Percentiles rank a stretch among this genome's conserved stretches.
These are phyloP conservation scores for Danaus chrysippus DNA, from an alignment of 2,888 invertebrate species.

Conservation along the genomic window DNA sequence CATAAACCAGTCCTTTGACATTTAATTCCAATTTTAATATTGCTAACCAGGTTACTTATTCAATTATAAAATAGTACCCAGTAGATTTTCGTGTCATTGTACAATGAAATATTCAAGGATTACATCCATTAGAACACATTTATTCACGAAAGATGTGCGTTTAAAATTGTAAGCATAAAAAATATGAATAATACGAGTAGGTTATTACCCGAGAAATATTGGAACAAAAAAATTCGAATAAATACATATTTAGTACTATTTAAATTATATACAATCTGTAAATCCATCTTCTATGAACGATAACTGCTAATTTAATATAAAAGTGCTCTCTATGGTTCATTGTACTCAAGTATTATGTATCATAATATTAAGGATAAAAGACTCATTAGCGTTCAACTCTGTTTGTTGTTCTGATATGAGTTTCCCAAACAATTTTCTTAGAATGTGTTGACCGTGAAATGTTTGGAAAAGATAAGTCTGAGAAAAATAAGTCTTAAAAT, in stretches of 20 bases:
- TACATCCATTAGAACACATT: too few species aligned
- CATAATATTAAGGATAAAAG: background rate
- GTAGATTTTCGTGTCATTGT: background rate
- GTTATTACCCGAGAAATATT: too few species aligned
- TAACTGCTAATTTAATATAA: background rate
- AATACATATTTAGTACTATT: background rate
- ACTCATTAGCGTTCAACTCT: background rate
- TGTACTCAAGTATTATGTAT: background rate
- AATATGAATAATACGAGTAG: too few species aligned
- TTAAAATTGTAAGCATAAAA: too few species aligned
- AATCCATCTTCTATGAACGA: background rate
- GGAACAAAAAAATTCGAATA: too few species aligned
- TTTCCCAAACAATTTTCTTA: conserved; percentile 3
- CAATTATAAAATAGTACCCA: background rate
- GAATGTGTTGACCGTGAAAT: background rate
- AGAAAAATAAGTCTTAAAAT: too few species aligned
- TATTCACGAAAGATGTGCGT: too few species aligned
- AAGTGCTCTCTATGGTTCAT: background rate
- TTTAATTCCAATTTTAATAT: background rate
- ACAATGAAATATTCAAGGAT: too few species aligned
- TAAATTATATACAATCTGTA: background rate
- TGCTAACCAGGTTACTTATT: background rate
- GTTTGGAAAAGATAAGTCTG: background rate
- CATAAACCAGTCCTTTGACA: background rate
- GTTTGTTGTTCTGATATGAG: background rate